These are phyloP conservation scores for Drosophila paulistorum DNA, from an alignment of 1,140 invertebrate species.

Conservation along the genomic window DNA sequence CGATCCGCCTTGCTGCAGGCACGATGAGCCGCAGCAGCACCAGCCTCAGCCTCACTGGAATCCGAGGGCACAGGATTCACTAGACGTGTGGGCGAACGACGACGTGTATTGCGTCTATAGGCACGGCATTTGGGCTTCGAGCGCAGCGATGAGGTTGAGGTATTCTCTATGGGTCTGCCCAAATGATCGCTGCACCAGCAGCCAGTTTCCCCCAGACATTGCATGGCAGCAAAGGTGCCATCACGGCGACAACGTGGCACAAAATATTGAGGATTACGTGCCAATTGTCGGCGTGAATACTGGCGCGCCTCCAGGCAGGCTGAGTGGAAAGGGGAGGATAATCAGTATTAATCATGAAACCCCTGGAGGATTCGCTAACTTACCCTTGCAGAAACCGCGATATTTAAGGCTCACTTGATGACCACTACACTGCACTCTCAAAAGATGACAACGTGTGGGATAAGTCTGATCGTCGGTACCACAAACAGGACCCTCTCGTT, in stretches of 20 bases:
- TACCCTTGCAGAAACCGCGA: slow-evolving; percentile 88
- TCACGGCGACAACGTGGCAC: slow-evolving; percentile 90
- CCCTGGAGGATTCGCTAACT: slow-evolving; percentile 8
- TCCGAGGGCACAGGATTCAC: slow-evolving; percentile 32
- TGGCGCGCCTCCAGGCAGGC: slow-evolving; percentile 73
- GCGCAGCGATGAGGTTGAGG: slow-evolving; percentile 86
- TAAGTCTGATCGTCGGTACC: slow-evolving; percentile 92
- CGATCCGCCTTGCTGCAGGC: slow-evolving; percentile 89
- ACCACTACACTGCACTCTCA: slow-evolving; percentile 89
- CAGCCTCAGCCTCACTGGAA: slow-evolving; percentile 38
- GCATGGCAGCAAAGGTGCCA: slow-evolving; percentile 91
- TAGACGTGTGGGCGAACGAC: slow-evolving; percentile 69
- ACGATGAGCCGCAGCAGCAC: slow-evolving; percentile 47
- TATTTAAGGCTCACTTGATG: slow-evolving; percentile 88
- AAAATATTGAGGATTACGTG: slow-evolving; percentile 84
- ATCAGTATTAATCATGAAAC: background rate
- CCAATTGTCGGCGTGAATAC: slow-evolving; percentile 68
- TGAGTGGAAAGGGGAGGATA: slow-evolving; percentile 1
- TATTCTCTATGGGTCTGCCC: slow-evolving; percentile 90
- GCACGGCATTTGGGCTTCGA: slow-evolving; percentile 87
- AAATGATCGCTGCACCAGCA: slow-evolving; percentile 91
- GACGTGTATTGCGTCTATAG: slow-evolving; percentile 78
- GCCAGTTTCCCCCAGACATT: slow-evolving; percentile 91
- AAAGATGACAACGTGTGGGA: slow-evolving; percentile 89
- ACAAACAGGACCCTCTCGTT: slow-evolving; percentile 86